These are phyloP conservation scores for Candidula unifasciata DNA, from an alignment of 2,888 invertebrate species.

Conservation along the genomic window DNA sequence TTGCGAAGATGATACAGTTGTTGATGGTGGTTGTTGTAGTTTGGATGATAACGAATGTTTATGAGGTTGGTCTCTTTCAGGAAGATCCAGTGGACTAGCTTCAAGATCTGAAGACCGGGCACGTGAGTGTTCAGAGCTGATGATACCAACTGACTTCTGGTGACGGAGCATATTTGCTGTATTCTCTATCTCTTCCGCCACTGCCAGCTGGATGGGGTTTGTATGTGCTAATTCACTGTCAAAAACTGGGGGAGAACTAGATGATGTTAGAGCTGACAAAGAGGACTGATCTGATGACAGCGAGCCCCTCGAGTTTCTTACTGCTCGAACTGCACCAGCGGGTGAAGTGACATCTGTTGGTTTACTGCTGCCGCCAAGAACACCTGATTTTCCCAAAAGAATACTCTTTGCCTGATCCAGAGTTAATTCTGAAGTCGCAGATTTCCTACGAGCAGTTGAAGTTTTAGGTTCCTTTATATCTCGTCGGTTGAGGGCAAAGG, in stretches of 20 bases:
- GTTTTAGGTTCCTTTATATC: not conserved
- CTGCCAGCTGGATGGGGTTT: constrained; percentile 48
- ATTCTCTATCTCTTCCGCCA: constrained; percentile 62
- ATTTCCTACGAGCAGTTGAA: constrained; percentile 20
- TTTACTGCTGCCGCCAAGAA: constrained; percentile 55
- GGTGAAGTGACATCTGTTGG: constrained; percentile 20
- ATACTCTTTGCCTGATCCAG: constrained; percentile 71
- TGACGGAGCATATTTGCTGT: constrained; percentile 63
- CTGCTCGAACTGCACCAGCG: not conserved
- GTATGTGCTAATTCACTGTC: constrained; percentile 47
- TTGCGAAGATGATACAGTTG: constrained; percentile 26
- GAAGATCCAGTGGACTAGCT: constrained; percentile 66
- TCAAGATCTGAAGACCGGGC: constrained; percentile 57
- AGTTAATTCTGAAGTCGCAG: constrained; percentile 63
- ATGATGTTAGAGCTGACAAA: constrained; percentile 40
- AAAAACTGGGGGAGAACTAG: constrained; percentile 42
- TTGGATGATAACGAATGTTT: constrained; percentile 7
- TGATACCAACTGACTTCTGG: constrained; percentile 46
- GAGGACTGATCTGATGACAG: constrained; percentile 27
- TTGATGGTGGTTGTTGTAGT: constrained; percentile 24
- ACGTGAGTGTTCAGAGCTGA: not conserved
- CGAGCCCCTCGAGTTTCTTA: not conserved
- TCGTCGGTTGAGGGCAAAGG: not conserved
- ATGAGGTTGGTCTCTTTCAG: constrained; percentile 62
- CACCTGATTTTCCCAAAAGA: constrained; percentile 70